A percentile compares a stretch with the other conserved stretches of the same genome.
Conservation (phyloP, 2,888 invertebrate genomes). For the Fabriciana adippe region DNA sequence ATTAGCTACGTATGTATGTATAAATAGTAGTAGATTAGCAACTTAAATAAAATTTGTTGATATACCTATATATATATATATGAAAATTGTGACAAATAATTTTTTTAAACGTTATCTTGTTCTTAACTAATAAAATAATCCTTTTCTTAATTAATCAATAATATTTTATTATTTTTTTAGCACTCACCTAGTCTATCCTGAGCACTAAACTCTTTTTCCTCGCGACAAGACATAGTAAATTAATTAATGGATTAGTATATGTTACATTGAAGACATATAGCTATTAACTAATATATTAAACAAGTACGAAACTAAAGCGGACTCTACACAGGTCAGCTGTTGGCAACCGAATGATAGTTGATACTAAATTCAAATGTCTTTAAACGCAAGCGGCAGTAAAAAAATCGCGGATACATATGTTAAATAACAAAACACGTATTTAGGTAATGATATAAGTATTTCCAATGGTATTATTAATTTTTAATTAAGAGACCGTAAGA, state of each 20-base stretch:
- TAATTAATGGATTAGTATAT: not conserved
- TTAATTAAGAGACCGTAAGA: not conserved
- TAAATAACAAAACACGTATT: not conserved
- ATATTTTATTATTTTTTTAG: not conserved
- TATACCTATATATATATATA: too few relatives aligned
- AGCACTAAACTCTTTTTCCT: conserved; percentile 27
- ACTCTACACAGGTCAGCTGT: not conserved
- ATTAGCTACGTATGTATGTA: not conserved
- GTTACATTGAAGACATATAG: not conserved
- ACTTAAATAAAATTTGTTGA: too few relatives aligned
- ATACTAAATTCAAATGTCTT: not conserved
- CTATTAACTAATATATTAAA: not conserved
- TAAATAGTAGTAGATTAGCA: not conserved
- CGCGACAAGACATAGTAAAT: conserved; percentile 22
- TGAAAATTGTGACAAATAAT: too few relatives aligned
- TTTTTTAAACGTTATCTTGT: too few relatives aligned
- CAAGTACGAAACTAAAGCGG: not conserved
- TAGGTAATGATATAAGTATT: conserved; percentile 1
- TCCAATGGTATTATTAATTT: not conserved
- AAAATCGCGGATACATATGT: not conserved
- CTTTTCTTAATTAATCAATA: too few relatives aligned
- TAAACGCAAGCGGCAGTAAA: not conserved
- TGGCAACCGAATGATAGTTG: conserved; percentile 6
- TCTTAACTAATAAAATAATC: too few relatives aligned
- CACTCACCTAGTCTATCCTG: conserved; percentile 39